phyloP scores from a whole-genome alignment of 2,113 vertebrate genomes.

The Ahaetulla prasina region DNA sequence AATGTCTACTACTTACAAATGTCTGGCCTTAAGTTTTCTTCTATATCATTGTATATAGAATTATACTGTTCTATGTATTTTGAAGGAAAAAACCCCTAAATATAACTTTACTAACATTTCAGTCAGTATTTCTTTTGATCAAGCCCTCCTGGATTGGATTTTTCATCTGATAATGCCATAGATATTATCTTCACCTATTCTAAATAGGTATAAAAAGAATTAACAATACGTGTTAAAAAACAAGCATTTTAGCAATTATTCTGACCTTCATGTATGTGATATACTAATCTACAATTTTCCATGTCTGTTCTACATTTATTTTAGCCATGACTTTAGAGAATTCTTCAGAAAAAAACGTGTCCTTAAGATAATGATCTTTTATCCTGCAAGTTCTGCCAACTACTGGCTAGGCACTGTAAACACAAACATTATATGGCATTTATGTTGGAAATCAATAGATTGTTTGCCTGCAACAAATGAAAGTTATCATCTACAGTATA shows the following conservation, averaged over 20 bases:
- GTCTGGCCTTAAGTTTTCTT: not conserved
- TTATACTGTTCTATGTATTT: not conserved
- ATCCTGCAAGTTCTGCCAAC: not conserved
- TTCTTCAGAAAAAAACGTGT: constrained; percentile 14
- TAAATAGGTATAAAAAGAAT: not conserved
- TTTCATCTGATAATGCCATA: not conserved
- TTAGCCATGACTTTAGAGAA: not conserved
- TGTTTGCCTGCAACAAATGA: not conserved
- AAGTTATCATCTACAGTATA: constrained; percentile 15
- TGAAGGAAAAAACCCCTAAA: not conserved
- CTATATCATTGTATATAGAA: not conserved
- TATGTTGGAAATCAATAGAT: not conserved
- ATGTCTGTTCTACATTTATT: constrained; percentile 22
- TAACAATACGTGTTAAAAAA: not conserved
- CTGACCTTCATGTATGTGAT: not conserved
- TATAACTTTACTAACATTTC: not conserved
- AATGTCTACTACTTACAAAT: not conserved
- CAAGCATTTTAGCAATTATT: not conserved
- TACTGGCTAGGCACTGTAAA: constrained; percentile 33
- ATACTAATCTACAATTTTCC: not conserved
- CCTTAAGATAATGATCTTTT: not conserved
- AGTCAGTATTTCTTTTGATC: not conserved
- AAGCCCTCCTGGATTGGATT: not conserved
- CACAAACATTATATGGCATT: constrained; percentile 27
- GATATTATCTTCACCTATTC: not conserved